A percentile compares a stretch with the other conserved stretches of the same genome.
Evolutionary conservation across 2,888 invertebrate genomes (phyloP).

Genomic region (Oscheius myriophilus): DNA sequence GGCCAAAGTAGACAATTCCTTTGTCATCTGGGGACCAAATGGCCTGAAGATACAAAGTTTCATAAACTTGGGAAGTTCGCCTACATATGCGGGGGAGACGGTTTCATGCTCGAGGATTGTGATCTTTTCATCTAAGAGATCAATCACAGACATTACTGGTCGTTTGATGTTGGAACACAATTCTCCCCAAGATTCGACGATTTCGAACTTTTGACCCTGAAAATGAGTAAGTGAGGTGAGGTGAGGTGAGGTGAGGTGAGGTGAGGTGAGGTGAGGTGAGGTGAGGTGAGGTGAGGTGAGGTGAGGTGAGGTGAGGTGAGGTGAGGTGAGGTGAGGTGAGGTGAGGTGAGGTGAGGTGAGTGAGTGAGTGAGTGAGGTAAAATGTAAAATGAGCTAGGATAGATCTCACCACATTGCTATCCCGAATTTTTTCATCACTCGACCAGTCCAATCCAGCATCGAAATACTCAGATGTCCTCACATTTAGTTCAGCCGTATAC

Average conservation of each 20-base stretch:
- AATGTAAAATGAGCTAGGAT: too few species aligned
- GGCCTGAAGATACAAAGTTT: conserved; percentile 33
- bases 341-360: too few species aligned
- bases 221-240: background rate
- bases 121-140: conserved; percentile 54
- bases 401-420: conserved; percentile 52
- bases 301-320: too few species aligned
- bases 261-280: too few species aligned
- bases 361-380: too few species aligned
- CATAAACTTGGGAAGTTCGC: conserved; percentile 1
- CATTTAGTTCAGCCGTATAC: conserved; percentile 64
- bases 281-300: too few species aligned
- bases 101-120: conserved; percentile 47
- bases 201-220: conserved; percentile 66
- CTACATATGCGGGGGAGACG: conserved; percentile 57
- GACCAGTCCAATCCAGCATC: conserved; percentile 67
- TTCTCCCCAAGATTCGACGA: conserved; percentile 67
- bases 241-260: background rate
- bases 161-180: conserved; percentile 54
- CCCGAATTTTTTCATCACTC: conserved; percentile 61
- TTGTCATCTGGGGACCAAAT: conserved; percentile 67
- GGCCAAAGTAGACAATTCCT: conserved; percentile 65
- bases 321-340: too few species aligned
- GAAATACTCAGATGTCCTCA: conserved; percentile 59
- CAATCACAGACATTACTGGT: conserved; percentile 64